Base-by-base conservation (phyloP, 2,888 invertebrate species). In the Rhaphigaster nebulosa region DNA sequence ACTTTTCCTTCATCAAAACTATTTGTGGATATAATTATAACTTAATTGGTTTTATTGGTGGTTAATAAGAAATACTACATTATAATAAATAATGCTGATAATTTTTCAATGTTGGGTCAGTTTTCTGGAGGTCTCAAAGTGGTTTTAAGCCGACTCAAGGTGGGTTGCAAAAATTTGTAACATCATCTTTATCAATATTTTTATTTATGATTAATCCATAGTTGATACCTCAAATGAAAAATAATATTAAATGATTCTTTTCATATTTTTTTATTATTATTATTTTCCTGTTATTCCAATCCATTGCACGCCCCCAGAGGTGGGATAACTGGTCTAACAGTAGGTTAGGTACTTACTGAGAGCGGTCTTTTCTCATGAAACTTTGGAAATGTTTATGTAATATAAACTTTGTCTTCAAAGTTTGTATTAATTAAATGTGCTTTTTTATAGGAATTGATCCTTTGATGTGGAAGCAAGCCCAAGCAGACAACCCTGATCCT, bases 401-500 rank as follows among this genome's bases (percentile, higher is more conserved):
- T 15, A 56, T 41, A 18, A 38, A 56, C 0, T 54, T n/a, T 56
- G 4, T 29, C 15, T 88, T 26, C 15, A 88, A 3, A 54, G 20
- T 56, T 88, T 52, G 29, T 34, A 15, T 45, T 52, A 0, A 52
- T 88, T 80, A 65, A 18, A n/a, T 87, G n/a, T 90, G 90, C 91
- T 92, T 50, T 92, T 92, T 92, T 92, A 91, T 94, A 96, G 97
- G 98, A n/a, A 97, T 99, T 93, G 98, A 99, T 94, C 96, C 96
- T 88, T 95, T 98, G 91, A 95, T 99, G 93, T 99, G 99, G 99
- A 97, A 97, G 93, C 99, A 99, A 94, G 99, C 99, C 0, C 98
- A 98, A 93, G 94, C 96, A 52, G 99, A 99, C 93, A 99, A 99
- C 94, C 99, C 99, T 0, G 97, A 99, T 94, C 96, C 98, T 0